phyloP scores from a whole-genome alignment of 2,113 vertebrate genomes.

The Brachyhypopomus gauderio region DNA sequence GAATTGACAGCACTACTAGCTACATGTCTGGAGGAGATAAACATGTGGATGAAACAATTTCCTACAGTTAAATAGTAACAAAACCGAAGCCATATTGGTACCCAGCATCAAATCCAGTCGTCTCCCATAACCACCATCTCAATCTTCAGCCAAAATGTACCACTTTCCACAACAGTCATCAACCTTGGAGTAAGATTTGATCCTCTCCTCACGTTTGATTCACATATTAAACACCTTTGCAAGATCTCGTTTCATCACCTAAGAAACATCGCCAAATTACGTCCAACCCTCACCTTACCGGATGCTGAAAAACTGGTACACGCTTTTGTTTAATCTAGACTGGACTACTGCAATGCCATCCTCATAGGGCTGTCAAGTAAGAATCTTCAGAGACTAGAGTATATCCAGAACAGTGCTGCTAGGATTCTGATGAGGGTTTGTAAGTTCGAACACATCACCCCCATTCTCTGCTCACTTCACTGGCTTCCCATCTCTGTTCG shows the following conservation, averaged over 20 bases:
- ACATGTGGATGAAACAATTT: conserved; percentile 11
- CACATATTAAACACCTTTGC: background rate
- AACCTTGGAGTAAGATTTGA: background rate
- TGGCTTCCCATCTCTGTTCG: background rate
- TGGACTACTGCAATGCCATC: background rate
- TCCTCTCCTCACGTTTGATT: background rate
- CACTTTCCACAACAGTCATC: background rate
- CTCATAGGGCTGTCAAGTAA: background rate
- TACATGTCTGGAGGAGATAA: conserved; percentile 14
- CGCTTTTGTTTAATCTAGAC: background rate
- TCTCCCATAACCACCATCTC: background rate
- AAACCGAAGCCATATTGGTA: background rate
- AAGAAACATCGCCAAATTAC: background rate
- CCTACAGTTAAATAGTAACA: background rate
- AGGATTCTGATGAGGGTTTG: background rate
- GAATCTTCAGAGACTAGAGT: background rate
- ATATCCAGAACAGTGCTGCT: background rate
- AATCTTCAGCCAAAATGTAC: background rate
- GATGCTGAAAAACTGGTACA: background rate
- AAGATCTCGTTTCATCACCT: background rate
- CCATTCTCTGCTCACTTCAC: background rate
- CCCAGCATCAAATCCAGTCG: background rate
- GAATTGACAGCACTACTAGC: background rate
- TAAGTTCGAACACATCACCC: background rate
- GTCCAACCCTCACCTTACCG: background rate